Evolutionary conservation across 2,113 vertebrate genomes (phyloP).

Genomic region (Phainopepla nitens): DNA sequence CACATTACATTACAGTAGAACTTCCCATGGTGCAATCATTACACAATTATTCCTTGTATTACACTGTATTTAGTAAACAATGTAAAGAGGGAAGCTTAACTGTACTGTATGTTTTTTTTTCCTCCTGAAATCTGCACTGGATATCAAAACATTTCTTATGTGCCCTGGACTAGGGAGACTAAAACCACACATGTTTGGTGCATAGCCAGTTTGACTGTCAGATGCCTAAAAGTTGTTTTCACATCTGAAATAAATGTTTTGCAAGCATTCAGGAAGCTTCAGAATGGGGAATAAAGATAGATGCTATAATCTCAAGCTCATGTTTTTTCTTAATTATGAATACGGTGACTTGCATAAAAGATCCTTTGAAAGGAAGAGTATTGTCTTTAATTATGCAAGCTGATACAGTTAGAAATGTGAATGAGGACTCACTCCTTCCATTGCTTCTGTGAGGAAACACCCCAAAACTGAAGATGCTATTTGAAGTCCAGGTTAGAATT

Average conservation of each 20-base stretch:
- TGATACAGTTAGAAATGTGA: not conserved
- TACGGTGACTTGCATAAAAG: not conserved
- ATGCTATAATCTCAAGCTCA: not conserved
- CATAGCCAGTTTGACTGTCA: not conserved
- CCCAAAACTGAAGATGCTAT: not conserved
- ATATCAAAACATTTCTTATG: not conserved
- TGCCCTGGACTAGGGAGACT: not conserved
- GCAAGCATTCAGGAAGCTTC: not conserved
- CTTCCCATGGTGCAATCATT: not conserved
- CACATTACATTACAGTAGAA: not conserved
- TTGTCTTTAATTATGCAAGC: not conserved
- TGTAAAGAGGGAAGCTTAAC: not conserved
- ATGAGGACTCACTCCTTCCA: not conserved
- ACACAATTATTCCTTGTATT: not conserved
- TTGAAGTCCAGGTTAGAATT: not conserved
- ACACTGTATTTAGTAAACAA: not conserved
- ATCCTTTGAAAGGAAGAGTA: not conserved
- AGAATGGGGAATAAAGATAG: conserved; percentile 54
- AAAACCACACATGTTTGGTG: not conserved
- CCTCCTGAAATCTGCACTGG: not conserved
- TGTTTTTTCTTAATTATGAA: not conserved
- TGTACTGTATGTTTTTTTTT: conserved; percentile 17
- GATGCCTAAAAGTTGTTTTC: not conserved
- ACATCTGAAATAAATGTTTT: conserved; percentile 9
- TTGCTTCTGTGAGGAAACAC: not conserved